These are phyloP conservation scores for Peromyscus eremicus DNA, from an alignment of 2,797 vertebrate genomes.

Conservation along the genomic window DNA sequence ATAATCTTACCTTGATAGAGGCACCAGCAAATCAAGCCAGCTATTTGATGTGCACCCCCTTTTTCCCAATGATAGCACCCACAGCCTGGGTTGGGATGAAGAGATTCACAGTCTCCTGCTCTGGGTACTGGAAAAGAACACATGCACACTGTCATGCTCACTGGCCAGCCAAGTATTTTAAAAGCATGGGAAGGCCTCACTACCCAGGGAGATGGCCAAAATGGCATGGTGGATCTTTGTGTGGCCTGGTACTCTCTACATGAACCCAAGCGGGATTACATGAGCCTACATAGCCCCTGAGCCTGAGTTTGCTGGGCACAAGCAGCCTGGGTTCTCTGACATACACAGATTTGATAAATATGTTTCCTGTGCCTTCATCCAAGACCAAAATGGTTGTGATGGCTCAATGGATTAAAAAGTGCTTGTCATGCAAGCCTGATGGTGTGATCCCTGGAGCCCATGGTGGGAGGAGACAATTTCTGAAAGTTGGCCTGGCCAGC, in stretches of 20 bases:
- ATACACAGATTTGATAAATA: too few relatives aligned
- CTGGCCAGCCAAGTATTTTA: not conserved
- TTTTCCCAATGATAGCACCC: slow-evolving; percentile 97
- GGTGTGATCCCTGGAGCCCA: not conserved
- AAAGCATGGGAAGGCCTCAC: not conserved
- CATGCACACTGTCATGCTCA: not conserved
- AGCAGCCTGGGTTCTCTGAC: not conserved
- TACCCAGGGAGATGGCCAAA: not conserved
- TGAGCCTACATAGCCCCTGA: not conserved
- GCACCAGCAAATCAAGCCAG: slow-evolving; percentile 97
- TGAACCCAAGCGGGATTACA: fast-evolving
- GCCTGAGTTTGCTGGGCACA: not conserved
- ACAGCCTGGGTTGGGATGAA: slow-evolving; percentile 98
- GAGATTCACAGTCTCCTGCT: slow-evolving; percentile 97
- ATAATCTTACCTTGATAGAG: slow-evolving; percentile 94
- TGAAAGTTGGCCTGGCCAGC: not conserved
- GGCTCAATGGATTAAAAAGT: not conserved
- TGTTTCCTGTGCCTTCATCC: not conserved
- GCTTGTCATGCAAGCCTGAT: not conserved
- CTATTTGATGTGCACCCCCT: slow-evolving; percentile 98
- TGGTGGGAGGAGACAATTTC: not conserved
- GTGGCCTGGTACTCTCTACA: not conserved
- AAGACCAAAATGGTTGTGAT: not conserved
- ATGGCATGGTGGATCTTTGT: fast-evolving
- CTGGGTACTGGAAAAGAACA: slow-evolving; percentile 88